These are phyloP conservation scores for Gobio occitaniae DNA, from an alignment of 2,797 vertebrate species.

Conservation along the genomic window DNA sequence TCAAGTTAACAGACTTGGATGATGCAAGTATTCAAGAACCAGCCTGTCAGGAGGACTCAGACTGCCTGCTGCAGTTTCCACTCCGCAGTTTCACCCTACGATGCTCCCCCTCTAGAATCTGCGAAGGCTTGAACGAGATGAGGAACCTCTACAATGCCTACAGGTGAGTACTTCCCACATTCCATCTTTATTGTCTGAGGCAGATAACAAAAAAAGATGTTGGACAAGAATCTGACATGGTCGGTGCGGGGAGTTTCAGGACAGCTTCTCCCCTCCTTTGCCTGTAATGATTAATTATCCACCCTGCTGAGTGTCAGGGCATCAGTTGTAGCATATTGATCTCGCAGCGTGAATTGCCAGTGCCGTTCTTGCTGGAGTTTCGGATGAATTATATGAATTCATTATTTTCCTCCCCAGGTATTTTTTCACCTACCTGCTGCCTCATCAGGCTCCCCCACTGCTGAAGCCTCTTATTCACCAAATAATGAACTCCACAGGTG, in stretches of 20 bases:
- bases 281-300: conserved; percentile 53
- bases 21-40: conserved; percentile 83
- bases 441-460: conserved; percentile 85
- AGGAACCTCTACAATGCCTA: conserved; percentile 93
- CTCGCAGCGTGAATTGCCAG: conserved; percentile 13
- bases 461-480: conserved; percentile 83
- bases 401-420: conserved; percentile 77
- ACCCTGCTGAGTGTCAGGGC: conserved; percentile 12
- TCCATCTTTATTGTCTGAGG: conserved; percentile 49
- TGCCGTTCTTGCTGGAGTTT: neutral
- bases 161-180: conserved; percentile 75
- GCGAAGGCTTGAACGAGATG: conserved; percentile 86
- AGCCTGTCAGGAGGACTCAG: conserved; percentile 74
- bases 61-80: conserved; percentile 87
- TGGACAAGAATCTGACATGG: conserved; percentile 44
- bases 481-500: conserved; percentile 91
- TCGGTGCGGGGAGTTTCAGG: neutral
- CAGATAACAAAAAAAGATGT: conserved; percentile 41
- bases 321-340: conserved; percentile 32
- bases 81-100: conserved; percentile 82
- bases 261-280: neutral
- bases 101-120: conserved; percentile 78
- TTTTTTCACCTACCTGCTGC: conserved; percentile 94
- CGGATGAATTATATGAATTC: conserved; percentile 28
- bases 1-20: conserved; percentile 92